These are phyloP conservation scores for Bombus consobrinus DNA, from an alignment of 1,140 invertebrate species.

Conservation along the genomic window DNA sequence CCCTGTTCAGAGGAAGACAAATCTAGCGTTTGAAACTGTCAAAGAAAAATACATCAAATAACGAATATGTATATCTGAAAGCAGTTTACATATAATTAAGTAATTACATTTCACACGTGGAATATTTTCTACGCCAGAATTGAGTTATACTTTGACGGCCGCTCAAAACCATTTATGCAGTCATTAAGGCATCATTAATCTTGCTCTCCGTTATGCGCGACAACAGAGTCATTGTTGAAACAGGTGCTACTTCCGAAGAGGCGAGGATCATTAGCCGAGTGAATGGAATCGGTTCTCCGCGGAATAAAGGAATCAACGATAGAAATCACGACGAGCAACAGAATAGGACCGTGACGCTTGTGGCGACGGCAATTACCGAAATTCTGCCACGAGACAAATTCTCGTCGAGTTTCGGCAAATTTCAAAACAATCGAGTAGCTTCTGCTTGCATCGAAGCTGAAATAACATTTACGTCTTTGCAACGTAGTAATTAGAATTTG, in stretches of 20 bases:
- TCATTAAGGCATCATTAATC: slow-evolving; percentile 81
- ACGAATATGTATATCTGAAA: neutral
- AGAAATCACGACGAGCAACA: neutral
- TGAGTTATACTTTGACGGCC: slow-evolving; percentile 73
- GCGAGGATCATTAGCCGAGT: slow-evolving; percentile 41
- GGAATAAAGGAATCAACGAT: slow-evolving; percentile 39
- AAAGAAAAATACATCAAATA: neutral
- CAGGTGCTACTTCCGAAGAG: slow-evolving; percentile 53
- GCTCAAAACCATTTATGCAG: slow-evolving; percentile 71
- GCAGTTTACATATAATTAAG: slow-evolving; percentile 26
- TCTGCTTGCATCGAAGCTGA: neutral
- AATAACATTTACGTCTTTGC: neutral
- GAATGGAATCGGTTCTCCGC: slow-evolving; percentile 17
- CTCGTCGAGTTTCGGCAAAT: neutral
- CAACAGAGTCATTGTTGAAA: slow-evolving; percentile 64
- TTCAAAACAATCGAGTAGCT: neutral
- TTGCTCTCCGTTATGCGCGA: slow-evolving; percentile 62
- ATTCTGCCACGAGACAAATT: neutral
- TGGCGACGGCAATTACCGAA: neutral
- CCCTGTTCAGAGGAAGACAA: neutral
- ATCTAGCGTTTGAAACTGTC: neutral
- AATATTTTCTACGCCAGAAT: slow-evolving; percentile 57
- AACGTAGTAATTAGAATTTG: neutral
- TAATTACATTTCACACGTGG: slow-evolving; percentile 32
- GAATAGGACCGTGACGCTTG: neutral